Evolutionary conservation across 2,113 vertebrate genomes (phyloP), one percentile per base, ranked within the genome.

Genomic region (Dendrocopos noguchii): DNA sequence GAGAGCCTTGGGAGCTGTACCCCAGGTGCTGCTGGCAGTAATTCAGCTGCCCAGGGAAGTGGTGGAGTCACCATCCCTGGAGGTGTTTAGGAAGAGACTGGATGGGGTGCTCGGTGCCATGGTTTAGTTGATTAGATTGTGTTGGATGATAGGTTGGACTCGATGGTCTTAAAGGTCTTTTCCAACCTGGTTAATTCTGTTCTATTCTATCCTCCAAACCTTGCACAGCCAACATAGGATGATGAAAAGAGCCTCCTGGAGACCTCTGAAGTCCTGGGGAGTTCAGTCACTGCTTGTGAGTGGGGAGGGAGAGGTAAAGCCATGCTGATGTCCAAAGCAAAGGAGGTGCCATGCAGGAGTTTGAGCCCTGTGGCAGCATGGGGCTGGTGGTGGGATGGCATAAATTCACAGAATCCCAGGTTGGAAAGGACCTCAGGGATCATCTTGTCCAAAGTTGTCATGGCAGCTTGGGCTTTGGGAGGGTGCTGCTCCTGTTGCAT

Each of bases 251-350:
- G 24, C 17, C 7, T 87, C 47, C 47, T 34, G 55, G 34, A 50
- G 12, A 24, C 39, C 21, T 63, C n/a, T 66, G 42, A 34, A 4
- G 16, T 67, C 64, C 27, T 36, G 6, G 33, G 20, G 44, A 14
- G 3, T 36, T 36, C 29, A 27, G 5, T 53, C 0, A 0, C 33
- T 0, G 0, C 55, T 28, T 0, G 1, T 34, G 71, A 36, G n/a
- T n/a, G 71, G n/a, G 19, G 52, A 24, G 57, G 5, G 22, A 10
- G 63, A 29, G n/a, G 29, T 63, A 55, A 55, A 21, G 12, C 25
- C 15, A 3, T 10, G 25, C 18, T 47, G 25, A 2, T 7, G 8
- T 47, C 52, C 61, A 36, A 2, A 61, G 47, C 64, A 33, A 15
- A 65, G 57, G 67, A 1, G 4, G 25, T n/a, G 33, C 10, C 17